Evolutionary conservation across 2,888 invertebrate species (phyloP), one percentile per base, ranked within the genome.

Genomic region (Leucophenga maculata): DNA sequence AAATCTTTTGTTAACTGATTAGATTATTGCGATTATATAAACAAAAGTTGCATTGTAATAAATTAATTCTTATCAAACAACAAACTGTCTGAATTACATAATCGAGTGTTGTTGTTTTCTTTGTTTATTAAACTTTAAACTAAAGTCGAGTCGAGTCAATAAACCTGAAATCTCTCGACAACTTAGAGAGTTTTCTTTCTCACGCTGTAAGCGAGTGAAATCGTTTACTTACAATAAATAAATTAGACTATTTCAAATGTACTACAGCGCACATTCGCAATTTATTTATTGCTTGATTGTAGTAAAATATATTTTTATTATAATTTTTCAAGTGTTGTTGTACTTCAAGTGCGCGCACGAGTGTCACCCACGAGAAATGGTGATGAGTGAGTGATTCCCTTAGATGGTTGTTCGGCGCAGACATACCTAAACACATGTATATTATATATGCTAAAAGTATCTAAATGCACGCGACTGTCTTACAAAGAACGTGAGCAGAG

Each of bases 221-320:
- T 69, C 62, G 71, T 67, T 74, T 50, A 69, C 60, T 22, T 64
- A 64, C 73, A 67, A 69, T 71, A 74, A 67, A 69, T 71, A 74
- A 71, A 74, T 74, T 74, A 68, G 65, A 69, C 74, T 69, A 74
- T 74, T 74, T 69, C 74, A 67, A n/a, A 74, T 57, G 69, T 71
- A 55, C 26, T 18, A 50, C 6, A 18, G 50, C 50, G 50, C 50
- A 50, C 50, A 50, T 1, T 50, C 18, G 39, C 26, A 18, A 60
- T 60, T 60, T 60, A 60, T 60, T 60, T 60, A 60, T 60, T 60
- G 39, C 60, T 60, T 60, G 39, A 16, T 44, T 60, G 39, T 39
- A 6, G 32, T n/a, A 39, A 3, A 39, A 39, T 39, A 39, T 60
- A 20, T 60, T 60, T 60, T 60, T 18, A 60, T 60, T 44, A 60